Evolutionary conservation across 2,113 vertebrate species (phyloP).

Genomic region (Isurus oxyrinchus): DNA sequence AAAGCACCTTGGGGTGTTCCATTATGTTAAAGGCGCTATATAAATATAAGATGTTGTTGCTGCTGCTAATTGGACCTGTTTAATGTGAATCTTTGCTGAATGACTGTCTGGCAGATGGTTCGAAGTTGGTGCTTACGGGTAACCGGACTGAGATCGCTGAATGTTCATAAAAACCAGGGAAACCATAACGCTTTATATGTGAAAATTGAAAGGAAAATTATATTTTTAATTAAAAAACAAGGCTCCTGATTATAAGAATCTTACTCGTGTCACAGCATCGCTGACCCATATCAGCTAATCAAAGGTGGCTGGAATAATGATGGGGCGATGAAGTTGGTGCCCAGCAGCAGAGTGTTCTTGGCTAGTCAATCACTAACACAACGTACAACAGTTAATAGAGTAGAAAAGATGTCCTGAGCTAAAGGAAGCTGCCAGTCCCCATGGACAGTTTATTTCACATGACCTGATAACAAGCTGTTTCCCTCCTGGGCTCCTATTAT

Average conservation of each 20-base stretch:
- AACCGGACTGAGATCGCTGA: not conserved
- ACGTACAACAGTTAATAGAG: too few relatives aligned
- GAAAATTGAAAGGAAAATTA: not conserved
- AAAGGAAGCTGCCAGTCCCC: not conserved
- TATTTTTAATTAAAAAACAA: not conserved
- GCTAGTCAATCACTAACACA: too few relatives aligned
- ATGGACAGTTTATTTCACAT: not conserved
- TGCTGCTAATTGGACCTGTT: not conserved
- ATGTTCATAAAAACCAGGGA: not conserved
- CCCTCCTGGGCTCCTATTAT: not conserved
- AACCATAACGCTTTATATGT: not conserved
- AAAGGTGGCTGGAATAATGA: too few relatives aligned
- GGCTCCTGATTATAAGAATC: not conserved
- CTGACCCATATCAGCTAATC: too few relatives aligned
- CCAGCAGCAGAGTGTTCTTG: too few relatives aligned
- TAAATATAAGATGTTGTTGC: too few relatives aligned
- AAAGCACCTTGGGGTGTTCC: too few relatives aligned
- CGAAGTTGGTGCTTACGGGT: fast-evolving
- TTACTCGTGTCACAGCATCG: not conserved
- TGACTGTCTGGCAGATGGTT: not conserved
- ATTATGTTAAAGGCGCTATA: too few relatives aligned
- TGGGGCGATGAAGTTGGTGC: too few relatives aligned
- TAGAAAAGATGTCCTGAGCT: not conserved
- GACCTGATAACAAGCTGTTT: not conserved
- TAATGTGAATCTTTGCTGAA: not conserved